These are phyloP conservation scores for Ectemnius lituratus DNA, from an alignment of 2,888 invertebrate species.

Conservation along the genomic window DNA sequence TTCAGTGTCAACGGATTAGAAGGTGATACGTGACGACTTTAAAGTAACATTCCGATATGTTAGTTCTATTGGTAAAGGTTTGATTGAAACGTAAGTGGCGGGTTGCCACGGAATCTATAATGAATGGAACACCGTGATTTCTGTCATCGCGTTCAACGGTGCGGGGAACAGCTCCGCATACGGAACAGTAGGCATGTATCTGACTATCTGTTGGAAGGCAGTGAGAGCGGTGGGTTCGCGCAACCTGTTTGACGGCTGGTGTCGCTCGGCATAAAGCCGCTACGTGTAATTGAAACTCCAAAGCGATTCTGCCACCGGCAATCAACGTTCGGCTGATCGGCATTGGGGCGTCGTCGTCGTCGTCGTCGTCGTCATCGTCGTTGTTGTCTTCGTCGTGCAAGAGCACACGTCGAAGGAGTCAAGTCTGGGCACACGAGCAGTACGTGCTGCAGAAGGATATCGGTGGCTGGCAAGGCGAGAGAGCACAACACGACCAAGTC, in stretches of 20 bases:
- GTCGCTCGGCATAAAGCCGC: too few relatives aligned
- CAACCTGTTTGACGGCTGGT: conserved; percentile 4
- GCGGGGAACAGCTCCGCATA: too few relatives aligned
- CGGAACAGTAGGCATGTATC: not conserved
- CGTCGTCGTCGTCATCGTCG: too few relatives aligned
- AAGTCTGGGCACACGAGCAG: conserved; percentile 6
- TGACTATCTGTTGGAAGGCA: not conserved
- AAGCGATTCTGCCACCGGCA: conserved; percentile 7
- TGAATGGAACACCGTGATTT: not conserved
- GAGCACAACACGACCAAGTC: not conserved
- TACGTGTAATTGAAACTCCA: conserved; percentile 4
- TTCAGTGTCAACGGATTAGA: too few relatives aligned
- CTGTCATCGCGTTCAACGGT: too few relatives aligned
- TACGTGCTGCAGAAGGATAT: too few relatives aligned
- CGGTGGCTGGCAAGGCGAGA: not conserved
- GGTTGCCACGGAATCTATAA: not conserved
- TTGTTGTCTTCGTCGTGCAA: not conserved
- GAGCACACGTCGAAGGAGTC: conserved; percentile 3
- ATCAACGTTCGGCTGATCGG: not conserved
- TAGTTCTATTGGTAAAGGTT: not conserved
- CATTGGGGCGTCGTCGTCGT: too few relatives aligned
- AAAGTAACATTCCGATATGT: too few relatives aligned
- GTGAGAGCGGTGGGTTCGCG: not conserved
- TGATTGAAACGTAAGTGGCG: not conserved
- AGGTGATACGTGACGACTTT: too few relatives aligned